Percentiles rank a stretch among this genome's conserved stretches.
These are phyloP conservation scores for Stegastes partitus DNA, from an alignment of 2,113 vertebrate species.

Conservation along the genomic window DNA sequence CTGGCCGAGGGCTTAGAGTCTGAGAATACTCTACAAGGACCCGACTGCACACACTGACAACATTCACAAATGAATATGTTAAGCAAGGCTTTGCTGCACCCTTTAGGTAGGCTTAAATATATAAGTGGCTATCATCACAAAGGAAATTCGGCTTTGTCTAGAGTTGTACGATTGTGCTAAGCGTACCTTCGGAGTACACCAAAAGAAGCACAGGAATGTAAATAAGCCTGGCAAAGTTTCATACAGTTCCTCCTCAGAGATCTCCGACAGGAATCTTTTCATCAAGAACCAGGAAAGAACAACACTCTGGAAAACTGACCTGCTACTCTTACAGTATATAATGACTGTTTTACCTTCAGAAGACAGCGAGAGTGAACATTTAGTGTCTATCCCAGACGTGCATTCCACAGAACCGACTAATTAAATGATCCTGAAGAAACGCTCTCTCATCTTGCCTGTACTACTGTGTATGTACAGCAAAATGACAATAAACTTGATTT, in stretches of 20 bases:
- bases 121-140: constrained; percentile 61
- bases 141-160: constrained; percentile 63
- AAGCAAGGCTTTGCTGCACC: constrained; percentile 60
- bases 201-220: constrained; percentile 41
- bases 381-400: too few species aligned
- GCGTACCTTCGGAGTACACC: constrained; percentile 44
- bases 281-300: constrained; percentile 15
- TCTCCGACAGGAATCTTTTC: constrained; percentile 42
- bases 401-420: too few species aligned
- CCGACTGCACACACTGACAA: constrained; percentile 60
- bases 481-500: too few species aligned
- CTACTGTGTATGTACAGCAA: too few species aligned
- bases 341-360: too few species aligned
- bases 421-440: too few species aligned
- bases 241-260: constrained; percentile 15
- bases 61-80: constrained; percentile 73
- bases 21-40: constrained; percentile 56
- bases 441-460: too few species aligned
- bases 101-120: constrained; percentile 64
- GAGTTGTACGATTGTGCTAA: constrained; percentile 47
- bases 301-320: constrained; percentile 31
- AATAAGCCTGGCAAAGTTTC: constrained; percentile 42
- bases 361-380: too few species aligned
- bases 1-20: constrained; percentile 58
- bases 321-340: constrained; percentile 30